Conservation (phyloP, 2,888 invertebrate species). For the Drosophila pseudotakahashii region DNA sequence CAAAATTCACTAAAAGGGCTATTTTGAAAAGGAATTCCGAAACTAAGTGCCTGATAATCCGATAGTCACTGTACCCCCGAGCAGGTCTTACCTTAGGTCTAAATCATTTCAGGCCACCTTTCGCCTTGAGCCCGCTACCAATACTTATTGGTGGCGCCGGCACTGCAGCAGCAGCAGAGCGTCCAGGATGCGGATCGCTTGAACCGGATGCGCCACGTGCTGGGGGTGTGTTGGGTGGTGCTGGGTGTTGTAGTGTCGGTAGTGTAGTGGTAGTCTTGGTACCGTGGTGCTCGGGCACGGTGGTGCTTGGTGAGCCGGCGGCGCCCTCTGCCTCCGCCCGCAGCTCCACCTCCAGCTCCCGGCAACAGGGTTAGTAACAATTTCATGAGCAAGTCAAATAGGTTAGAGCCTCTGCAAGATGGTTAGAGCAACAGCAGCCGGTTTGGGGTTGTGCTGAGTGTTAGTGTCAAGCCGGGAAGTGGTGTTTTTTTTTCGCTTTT, state of each 20-base stretch:
- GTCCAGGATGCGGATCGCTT: slow-evolving; percentile 54
- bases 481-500: neutral
- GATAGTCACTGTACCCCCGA: slow-evolving; percentile 14
- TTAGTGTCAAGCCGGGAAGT: slow-evolving; percentile 49
- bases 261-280: slow-evolving; percentile 50
- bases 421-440: slow-evolving; percentile 56
- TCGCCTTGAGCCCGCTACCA: slow-evolving; percentile 61
- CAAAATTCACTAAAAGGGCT: slow-evolving; percentile 2
- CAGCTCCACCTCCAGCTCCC: slow-evolving; percentile 43
- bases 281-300: slow-evolving; percentile 38
- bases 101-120: slow-evolving; percentile 62
- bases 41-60: neutral
- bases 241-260: slow-evolving; percentile 39
- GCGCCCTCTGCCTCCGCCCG: slow-evolving; percentile 52
- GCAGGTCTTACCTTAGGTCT: slow-evolving; percentile 50
- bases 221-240: slow-evolving; percentile 19
- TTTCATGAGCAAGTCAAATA: slow-evolving; percentile 75
- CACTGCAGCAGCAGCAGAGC: slow-evolving; percentile 66
- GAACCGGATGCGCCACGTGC: slow-evolving; percentile 28
- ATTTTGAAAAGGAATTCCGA: neutral
- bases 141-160: slow-evolving; percentile 56
- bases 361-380: slow-evolving; percentile 81
- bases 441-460: slow-evolving; percentile 39
- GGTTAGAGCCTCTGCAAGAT: slow-evolving; percentile 79
- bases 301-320: slow-evolving; percentile 57